Evolutionary conservation across 2,797 vertebrate genomes (phyloP).

Genomic region (Neomorphus geoffroyi): DNA sequence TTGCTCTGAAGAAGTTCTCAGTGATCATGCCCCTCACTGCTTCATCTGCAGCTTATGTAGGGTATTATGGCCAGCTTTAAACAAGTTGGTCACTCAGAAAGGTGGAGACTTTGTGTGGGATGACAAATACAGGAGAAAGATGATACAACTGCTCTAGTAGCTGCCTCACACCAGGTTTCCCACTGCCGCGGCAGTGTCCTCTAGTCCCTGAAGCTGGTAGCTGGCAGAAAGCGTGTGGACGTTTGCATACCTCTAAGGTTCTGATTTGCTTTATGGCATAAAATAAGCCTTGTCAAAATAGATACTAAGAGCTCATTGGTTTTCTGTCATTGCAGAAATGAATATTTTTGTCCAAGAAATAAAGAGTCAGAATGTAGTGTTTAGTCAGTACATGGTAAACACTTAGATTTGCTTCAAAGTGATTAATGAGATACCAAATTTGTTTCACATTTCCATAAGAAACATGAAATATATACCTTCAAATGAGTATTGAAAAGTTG

Average conservation of each 20-base stretch:
- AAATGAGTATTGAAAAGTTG: neutral
- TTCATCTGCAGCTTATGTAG: neutral
- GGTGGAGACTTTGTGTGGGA: neutral
- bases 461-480: neutral
- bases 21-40: accelerated
- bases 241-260: neutral
- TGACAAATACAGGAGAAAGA: neutral
- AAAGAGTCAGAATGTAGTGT: neutral
- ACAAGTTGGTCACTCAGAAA: neutral
- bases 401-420: neutral
- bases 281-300: neutral
- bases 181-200: neutral
- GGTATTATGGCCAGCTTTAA: neutral
- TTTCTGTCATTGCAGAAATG: neutral
- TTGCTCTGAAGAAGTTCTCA: neutral
- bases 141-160: neutral
- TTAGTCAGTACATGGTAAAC: neutral
- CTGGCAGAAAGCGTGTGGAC: neutral
- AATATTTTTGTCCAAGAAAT: neutral
- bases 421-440: neutral
- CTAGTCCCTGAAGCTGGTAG: neutral
- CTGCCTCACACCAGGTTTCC: neutral
- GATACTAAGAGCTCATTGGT: neutral
- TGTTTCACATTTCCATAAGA: neutral
- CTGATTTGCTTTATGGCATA: neutral